Conservation (phyloP, 2,888 invertebrate genomes). For the Zonitis immaculata region DNA sequence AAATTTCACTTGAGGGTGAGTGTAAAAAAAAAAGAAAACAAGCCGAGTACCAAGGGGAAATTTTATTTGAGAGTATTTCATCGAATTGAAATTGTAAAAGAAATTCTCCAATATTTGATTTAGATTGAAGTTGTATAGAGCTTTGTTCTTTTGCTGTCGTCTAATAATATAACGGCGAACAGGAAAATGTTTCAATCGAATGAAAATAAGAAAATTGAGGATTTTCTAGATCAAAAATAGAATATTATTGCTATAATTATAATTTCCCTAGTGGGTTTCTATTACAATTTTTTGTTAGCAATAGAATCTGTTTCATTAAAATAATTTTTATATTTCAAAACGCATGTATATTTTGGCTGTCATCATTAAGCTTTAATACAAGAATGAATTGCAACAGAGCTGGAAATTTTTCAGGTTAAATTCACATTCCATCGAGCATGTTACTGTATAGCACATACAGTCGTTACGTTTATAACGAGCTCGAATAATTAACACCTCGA, state of each 20-base stretch:
- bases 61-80: no score
- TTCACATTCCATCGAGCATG: not conserved
- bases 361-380: not conserved
- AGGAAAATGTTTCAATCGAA: no score
- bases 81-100: not conserved
- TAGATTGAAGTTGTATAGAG: not conserved
- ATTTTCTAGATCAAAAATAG: no score
- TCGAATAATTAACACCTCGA: not conserved
- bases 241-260: no score
- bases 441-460: not conserved
- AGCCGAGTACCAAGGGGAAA: no score
- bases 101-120: not conserved
- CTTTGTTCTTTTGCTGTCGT: not conserved
- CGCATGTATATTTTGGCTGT: not conserved
- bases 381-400: not conserved
- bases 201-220: no score
- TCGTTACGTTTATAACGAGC: not conserved
- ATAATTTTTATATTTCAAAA: not conserved
- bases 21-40: no score
- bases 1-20: no score
- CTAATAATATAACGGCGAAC: not conserved
- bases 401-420: constrained; percentile 1
- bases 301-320: not conserved
- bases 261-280: not conserved
- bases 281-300: not conserved